Base-by-base conservation (phyloP, 92 coral and sea anemone species). In the Epizoanthus scotinus region DNA sequence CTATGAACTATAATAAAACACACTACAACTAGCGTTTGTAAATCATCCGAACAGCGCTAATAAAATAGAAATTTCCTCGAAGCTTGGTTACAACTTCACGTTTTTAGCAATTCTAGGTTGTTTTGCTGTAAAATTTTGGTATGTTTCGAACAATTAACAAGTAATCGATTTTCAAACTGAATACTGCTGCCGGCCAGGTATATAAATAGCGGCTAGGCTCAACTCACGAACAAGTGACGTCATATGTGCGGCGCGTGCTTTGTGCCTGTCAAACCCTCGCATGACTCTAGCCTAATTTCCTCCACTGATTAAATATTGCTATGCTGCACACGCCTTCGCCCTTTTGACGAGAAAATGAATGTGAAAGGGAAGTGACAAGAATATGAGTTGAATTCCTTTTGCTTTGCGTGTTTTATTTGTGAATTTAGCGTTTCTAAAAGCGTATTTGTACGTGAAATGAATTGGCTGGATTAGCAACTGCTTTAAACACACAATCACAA, bases 201-300 rank as follows among this genome's bases (percentile, higher is more conserved):
- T 75, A 75, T 34, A 59, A 75, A 75, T 75, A 75, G 68, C 67
- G 55, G 20, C 61, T 67, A 75, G 81, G 81, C 81, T 75, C 20
- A 75, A 75, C 81, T 75, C 81, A 75, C 81, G 81, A 75, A 59
- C 59, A 59, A 59, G 81, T 75, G 81, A 75, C 81, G 81, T 75
- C 68, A 75, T 12, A 19, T 57, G 14, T 38, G 81, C 34, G 67
- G 67, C 81, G 81, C 81, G 81, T 75, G 81, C 61, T 59, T 54
- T 20, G 31, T 58, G 81, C 81, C 81, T 75, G 81, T 40, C 81
- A 38, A 75, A 75, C 57, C n/a, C 61, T 75, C 36, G 81, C 81
- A 75, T 75, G 81, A 75, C 81, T 75, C 19, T 14, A 60, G 81
- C 81, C 81, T 75, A 67, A 73, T 75, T 75, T 75, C 81, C 81